These are phyloP conservation scores for Dioctria linearis DNA, from an alignment of 2,888 invertebrate genomes.

Conservation along the genomic window DNA sequence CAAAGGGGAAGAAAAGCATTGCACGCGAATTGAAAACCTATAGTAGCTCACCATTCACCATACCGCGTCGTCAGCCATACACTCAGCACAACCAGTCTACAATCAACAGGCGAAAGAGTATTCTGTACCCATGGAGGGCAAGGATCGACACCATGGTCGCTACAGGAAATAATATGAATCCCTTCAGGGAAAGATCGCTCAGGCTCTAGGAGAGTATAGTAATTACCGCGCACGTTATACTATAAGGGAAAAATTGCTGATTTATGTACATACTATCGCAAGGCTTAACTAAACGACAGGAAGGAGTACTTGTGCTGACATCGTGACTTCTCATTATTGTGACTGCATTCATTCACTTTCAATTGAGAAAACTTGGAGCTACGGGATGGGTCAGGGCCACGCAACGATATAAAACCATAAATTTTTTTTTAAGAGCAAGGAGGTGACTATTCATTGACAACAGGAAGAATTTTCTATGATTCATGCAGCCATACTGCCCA, in stretches of 20 bases:
- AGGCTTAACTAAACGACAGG: background rate
- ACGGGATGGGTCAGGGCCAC: conserved; percentile 34
- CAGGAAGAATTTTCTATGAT: conserved; percentile 27
- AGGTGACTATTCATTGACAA: conserved; percentile 36
- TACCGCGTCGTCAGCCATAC: no score
- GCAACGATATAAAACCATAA: conserved; percentile 37
- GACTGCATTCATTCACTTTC: conserved; percentile 35
- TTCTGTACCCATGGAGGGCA: background rate
- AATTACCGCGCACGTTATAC: background rate
- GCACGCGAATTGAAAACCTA: background rate
- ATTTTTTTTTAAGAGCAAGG: conserved; percentile 14
- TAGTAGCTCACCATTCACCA: no score
- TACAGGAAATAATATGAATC: no score
- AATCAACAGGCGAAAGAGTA: conserved; percentile 26
- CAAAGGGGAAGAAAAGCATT: background rate
- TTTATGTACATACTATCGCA: background rate
- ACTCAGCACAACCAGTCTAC: background rate
- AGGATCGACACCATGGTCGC: no score
- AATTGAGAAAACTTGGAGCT: background rate
- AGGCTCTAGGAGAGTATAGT: no score
- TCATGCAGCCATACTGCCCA: background rate
- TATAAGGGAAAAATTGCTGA: conserved; percentile 29
- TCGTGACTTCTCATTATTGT: conserved; percentile 43
- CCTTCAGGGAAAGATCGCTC: no score
- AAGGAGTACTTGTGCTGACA: conserved; percentile 12